These are phyloP conservation scores for Drosophila mayaguana DNA, from an alignment of 2,888 invertebrate species.

Conservation along the genomic window DNA sequence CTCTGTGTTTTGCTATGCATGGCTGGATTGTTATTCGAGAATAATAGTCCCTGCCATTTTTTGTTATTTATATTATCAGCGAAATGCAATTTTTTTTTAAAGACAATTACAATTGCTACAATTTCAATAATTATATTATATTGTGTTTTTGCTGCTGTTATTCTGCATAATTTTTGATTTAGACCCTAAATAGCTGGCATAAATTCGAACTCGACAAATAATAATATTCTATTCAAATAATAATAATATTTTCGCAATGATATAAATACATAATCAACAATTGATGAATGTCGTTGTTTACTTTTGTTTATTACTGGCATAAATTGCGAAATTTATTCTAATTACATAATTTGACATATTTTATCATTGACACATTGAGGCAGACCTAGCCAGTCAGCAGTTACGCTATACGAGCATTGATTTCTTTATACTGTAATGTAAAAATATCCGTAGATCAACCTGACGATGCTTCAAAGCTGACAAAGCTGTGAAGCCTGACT, in stretches of 20 bases:
- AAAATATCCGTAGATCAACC: neutral
- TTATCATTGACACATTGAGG: too few relatives aligned
- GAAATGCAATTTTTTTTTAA: conserved; percentile 3
- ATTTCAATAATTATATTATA: neutral
- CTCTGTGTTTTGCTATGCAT: neutral
- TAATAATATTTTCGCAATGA: neutral
- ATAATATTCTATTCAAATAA: too few relatives aligned
- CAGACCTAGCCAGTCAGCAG: neutral
- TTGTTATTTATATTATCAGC: neutral
- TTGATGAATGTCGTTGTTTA: neutral
- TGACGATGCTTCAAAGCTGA: neutral
- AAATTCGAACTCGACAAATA: neutral
- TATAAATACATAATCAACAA: neutral
- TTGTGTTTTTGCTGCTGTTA: neutral
- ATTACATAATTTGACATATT: neutral
- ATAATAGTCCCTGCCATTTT: neutral
- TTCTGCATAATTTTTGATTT: neutral
- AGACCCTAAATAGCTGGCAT: neutral
- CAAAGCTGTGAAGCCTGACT: neutral
- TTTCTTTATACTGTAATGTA: neutral
- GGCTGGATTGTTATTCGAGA: neutral
- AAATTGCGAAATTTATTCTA: neutral
- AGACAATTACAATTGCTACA: neutral
- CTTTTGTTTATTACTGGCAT: neutral
- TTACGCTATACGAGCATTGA: neutral